phyloP scores from a whole-genome alignment of 2,113 vertebrate species.

The Nothoprocta pentlandii region DNA sequence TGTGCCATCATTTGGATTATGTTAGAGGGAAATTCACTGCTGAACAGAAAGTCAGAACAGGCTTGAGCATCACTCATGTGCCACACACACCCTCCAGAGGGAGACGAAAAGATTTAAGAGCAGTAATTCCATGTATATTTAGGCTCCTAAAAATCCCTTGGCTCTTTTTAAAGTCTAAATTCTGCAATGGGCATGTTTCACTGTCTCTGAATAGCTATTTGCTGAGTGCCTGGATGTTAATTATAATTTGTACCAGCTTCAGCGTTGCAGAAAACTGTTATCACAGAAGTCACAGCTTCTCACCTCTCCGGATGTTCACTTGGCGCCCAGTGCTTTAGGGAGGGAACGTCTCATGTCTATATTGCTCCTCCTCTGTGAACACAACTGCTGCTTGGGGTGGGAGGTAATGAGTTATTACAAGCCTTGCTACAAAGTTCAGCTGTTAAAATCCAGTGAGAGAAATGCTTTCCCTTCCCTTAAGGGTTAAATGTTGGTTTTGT shows the following conservation, averaged over 20 bases:
- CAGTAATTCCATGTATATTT: background rate
- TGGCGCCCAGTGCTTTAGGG: background rate
- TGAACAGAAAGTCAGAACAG: background rate
- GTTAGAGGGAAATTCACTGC: background rate
- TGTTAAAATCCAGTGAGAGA: background rate
- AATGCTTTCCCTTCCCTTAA: background rate
- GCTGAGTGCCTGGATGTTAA: slow-evolving; percentile 49
- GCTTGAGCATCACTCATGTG: background rate
- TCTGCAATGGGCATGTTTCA: background rate
- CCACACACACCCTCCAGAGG: background rate
- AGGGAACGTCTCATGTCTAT: background rate
- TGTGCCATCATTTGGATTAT: background rate
- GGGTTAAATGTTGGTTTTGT: background rate
- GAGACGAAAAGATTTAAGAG: background rate
- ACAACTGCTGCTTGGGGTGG: background rate
- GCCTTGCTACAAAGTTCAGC: background rate
- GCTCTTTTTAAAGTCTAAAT: background rate
- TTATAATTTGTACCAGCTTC: background rate
- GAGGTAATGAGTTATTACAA: background rate
- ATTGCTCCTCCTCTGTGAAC: background rate
- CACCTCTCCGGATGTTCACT: background rate
- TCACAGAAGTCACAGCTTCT: background rate
- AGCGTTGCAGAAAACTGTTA: slow-evolving; percentile 20
- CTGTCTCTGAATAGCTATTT: slow-evolving; percentile 49
- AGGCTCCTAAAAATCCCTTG: background rate